Conservation (phyloP, 2,113 vertebrate genomes). For the Cichladusa arquata region DNA sequence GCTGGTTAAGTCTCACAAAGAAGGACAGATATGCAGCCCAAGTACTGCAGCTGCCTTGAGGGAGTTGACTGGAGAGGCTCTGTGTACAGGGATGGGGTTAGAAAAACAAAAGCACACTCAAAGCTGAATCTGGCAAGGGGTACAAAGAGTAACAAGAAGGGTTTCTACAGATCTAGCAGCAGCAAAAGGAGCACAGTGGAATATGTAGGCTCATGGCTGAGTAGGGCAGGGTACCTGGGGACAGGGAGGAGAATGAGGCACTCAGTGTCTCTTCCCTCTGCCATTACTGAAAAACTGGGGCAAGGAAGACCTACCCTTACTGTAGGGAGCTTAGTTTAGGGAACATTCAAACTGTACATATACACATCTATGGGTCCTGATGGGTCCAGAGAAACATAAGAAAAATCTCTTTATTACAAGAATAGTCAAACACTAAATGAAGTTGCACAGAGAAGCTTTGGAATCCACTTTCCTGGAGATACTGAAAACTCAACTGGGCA, state of each 20-base stretch:
- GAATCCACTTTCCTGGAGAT: neutral
- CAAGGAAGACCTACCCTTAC: neutral
- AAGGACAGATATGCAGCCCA: neutral
- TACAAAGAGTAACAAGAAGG: neutral
- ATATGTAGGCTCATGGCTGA: neutral
- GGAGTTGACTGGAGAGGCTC: neutral
- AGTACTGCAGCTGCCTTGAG: neutral
- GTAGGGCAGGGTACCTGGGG: neutral
- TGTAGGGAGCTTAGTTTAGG: neutral
- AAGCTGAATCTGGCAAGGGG: neutral
- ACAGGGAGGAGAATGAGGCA: neutral
- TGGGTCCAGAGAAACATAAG: neutral
- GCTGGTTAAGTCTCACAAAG: neutral
- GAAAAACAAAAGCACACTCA: neutral
- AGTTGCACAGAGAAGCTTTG: neutral
- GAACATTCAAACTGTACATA: neutral
- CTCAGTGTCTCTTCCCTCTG: neutral
- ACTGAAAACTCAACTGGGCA: neutral
- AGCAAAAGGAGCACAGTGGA: neutral
- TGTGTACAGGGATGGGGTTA: neutral
- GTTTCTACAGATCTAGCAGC: neutral
- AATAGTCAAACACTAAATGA: neutral
- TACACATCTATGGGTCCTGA: neutral
- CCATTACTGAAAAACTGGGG: neutral
- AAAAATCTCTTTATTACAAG: neutral